Percentiles rank a stretch among this genome's conserved stretches.
These are phyloP conservation scores for Crocuta crocuta DNA, from an alignment of 2,113 vertebrate genomes.

Conservation along the genomic window DNA sequence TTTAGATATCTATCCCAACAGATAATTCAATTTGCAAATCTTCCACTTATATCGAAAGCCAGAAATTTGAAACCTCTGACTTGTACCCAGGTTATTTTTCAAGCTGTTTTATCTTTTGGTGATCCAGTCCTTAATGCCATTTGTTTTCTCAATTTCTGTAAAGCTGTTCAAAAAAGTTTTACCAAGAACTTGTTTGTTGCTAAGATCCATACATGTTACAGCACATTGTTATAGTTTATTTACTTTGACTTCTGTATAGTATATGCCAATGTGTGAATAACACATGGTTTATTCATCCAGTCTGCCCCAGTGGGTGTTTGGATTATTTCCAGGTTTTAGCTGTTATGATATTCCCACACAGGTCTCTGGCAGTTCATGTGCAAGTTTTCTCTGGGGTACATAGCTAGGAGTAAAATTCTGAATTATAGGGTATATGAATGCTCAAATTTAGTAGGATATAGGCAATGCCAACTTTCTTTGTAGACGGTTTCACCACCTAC, in stretches of 20 bases:
- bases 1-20: not conserved
- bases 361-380: not conserved
- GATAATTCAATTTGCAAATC: not conserved
- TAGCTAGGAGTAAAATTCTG: not conserved
- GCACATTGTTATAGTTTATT: slow-evolving; percentile 10
- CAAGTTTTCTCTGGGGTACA: not conserved
- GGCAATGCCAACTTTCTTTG: not conserved
- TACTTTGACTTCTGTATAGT: slow-evolving; percentile 37
- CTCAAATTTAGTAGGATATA: not conserved
- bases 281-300: not conserved
- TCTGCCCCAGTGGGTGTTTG: not conserved
- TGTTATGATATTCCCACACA: not conserved
- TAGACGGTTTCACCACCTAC: not conserved
- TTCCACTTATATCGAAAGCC: not conserved
- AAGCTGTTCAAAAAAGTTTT: not conserved
- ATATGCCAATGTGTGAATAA: not conserved
- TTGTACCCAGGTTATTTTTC: not conserved
- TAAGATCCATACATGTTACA: not conserved
- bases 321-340: not conserved
- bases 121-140: not conserved
- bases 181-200: not conserved
- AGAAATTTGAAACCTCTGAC: not conserved
- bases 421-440: not conserved
- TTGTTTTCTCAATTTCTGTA: not conserved
- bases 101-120: not conserved